Base-by-base conservation (phyloP, 2,888 invertebrate species). In the Mylabris sibirica region DNA sequence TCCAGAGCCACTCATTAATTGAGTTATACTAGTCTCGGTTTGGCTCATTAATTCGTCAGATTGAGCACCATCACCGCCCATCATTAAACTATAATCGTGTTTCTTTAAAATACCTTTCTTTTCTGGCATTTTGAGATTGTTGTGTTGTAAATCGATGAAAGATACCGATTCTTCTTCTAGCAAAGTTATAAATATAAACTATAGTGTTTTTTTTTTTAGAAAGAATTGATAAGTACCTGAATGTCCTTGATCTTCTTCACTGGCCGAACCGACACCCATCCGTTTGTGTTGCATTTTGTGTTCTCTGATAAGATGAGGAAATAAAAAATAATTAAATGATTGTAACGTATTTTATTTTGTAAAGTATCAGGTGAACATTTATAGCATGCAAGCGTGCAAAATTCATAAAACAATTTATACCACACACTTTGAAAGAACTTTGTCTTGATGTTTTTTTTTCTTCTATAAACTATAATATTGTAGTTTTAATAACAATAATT, bases 61-160 rank as follows among this genome's bases (percentile, higher is more conserved):
- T 83, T 92, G 92, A 61, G 90, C 90, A 75, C 89, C 89, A 78
- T 92, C 91, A 77, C 87, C 87, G 76, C 88, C 87, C 78, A 90
- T 88, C 78, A 92, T 90, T 77, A 92, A 91, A 77, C 94, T 92
- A 78, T 94, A 94, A 79, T 89, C 90, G 84, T 89, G 90, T 86
- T 95, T 96, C 89, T 96, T 96, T 82, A 96, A 89, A 84, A 96
- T 96, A 69, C 96, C 96, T 86, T 95, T 96, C 86, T 96, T 96
- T 87, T 96, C 95, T 78, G 94, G 93, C 76, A 93, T 87, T 84
- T 93, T 93, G 83, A 92, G 89, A 80, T 90, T 92, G 86, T 92
- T 93, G 71, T 91, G 90, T 75, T 90, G 90, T 66, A 93, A 89
- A 85, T 94, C 94, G 83, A 94, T 93, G 86, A 94, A 93, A 68